Evolutionary conservation across 2,888 invertebrate genomes (phyloP).

Genomic region (Autographa gamma): DNA sequence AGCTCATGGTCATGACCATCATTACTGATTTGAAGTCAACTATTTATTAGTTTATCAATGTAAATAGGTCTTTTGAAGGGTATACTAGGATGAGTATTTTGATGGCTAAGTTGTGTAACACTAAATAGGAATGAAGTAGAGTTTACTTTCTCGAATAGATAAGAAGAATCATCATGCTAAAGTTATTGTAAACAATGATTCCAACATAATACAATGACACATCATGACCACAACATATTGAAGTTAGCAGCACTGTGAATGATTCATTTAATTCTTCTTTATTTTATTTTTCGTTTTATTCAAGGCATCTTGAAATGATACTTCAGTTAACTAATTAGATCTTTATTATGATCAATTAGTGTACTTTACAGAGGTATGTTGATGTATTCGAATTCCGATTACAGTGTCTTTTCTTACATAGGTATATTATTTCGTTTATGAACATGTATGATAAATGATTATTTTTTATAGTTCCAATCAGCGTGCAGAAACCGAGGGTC

Average conservation of each 20-base stretch:
- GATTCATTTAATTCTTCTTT: too few relatives aligned
- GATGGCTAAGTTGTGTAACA: too few relatives aligned
- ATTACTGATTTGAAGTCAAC: slow-evolving; percentile 44
- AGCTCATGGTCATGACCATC: slow-evolving; percentile 67
- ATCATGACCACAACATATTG: background rate
- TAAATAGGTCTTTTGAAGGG: slow-evolving; percentile 8
- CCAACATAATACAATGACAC: background rate
- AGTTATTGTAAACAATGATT: background rate
- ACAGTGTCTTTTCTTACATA: too few relatives aligned
- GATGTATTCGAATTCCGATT: too few relatives aligned
- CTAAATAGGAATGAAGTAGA: background rate
- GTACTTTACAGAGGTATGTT: background rate
- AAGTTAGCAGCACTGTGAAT: too few relatives aligned
- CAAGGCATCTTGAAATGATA: too few relatives aligned
- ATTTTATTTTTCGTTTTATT: background rate
- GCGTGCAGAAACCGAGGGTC: too few relatives aligned
- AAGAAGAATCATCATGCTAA: background rate
- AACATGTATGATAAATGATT: too few relatives aligned
- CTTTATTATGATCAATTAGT: background rate
- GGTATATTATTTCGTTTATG: too few relatives aligned
- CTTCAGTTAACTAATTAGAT: background rate
- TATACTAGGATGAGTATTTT: background rate
- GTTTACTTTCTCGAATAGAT: background rate
- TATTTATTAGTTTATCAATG: slow-evolving; percentile 35
- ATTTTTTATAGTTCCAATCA: too few relatives aligned